Evolutionary conservation across 2,888 invertebrate species (phyloP).

Genomic region (Leptinotarsa juncta): DNA sequence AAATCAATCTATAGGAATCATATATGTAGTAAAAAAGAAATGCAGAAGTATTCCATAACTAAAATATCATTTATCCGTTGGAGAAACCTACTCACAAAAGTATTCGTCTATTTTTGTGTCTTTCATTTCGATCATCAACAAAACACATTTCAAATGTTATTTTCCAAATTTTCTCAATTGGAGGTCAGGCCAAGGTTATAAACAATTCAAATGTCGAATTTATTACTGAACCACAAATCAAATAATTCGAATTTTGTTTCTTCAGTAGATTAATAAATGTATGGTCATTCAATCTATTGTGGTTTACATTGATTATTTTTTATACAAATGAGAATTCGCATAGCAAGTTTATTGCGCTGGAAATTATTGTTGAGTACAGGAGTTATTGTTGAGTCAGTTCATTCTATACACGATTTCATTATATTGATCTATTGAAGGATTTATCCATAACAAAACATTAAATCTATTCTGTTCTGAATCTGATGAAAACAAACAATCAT

Average conservation of each 20-base stretch:
- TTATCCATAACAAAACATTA: neutral
- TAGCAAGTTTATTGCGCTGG: neutral
- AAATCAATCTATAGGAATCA: too few relatives aligned
- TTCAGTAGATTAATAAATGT: conserved; percentile 23
- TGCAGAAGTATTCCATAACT: too few relatives aligned
- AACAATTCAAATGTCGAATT: conserved; percentile 22
- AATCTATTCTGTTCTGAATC: neutral
- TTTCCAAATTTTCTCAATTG: conserved; percentile 2
- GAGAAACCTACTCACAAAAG: too few relatives aligned
- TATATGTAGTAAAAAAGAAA: too few relatives aligned
- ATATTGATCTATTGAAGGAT: neutral
- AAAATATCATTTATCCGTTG: too few relatives aligned
- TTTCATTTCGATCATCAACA: neutral
- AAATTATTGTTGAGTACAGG: neutral
- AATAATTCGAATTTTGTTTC: conserved; percentile 6
- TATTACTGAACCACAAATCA: conserved; percentile 23
- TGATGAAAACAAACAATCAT: neutral
- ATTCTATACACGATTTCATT: neutral
- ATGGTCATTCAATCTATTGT: conserved; percentile 22
- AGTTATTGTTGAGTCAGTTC: neutral
- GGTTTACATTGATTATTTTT: conserved; percentile 23
- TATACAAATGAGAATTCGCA: neutral
- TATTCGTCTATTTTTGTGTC: neutral
- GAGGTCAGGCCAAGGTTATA: conserved; percentile 19
- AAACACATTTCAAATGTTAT: neutral